Base-by-base conservation (phyloP, 2,888 invertebrate genomes). In the Salpingus planirostris region DNA sequence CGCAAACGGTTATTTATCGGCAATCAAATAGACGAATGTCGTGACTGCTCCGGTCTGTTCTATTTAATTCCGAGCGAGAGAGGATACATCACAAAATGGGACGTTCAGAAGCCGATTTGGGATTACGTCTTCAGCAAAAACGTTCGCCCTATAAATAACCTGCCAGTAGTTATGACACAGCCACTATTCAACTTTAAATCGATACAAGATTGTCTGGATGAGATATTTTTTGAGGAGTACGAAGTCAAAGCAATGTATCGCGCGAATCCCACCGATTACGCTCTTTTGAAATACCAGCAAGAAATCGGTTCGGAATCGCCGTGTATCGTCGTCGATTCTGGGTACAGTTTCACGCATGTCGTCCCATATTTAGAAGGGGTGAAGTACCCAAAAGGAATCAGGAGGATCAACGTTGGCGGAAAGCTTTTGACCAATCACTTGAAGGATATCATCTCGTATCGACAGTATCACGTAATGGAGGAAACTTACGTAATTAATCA, bases 401-500 rank as follows among this genome's bases (percentile, higher is more conserved):
- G 76, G 47, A 74, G 97, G 44, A 82, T 98, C 38, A 91, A 96
- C 66, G 77, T 98, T 18, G 98, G 98, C 2, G 98, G 98, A 0
- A 99, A 99, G 53, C 34, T 65, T 6, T 62, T 98, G 38, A 98
- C 97, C 0, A 99, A 98, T 69, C 92, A 97, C 65, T 68, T 99
- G 25, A 99, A 98, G 62, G 98, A 98, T 64, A 78, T 96, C 10
- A 80, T 97, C 46, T 97, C 97, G 0, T 99, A 98, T 62, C 73
- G 87, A 23, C 96, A 97, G 58, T 66, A 97, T 24, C 91, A 98
- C 69, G 95, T 99, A 0, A 92, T 96, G 91, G 96, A 97, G 59
- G 98, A 98, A 64, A 93, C 95, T 0, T 93, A 88, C 66, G 93
- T 98, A 0, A 91, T 98, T 26, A 98, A 98, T 66, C 96, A 98